Conservation (phyloP, 2,113 vertebrate species). For the Pterocles gutturalis region DNA sequence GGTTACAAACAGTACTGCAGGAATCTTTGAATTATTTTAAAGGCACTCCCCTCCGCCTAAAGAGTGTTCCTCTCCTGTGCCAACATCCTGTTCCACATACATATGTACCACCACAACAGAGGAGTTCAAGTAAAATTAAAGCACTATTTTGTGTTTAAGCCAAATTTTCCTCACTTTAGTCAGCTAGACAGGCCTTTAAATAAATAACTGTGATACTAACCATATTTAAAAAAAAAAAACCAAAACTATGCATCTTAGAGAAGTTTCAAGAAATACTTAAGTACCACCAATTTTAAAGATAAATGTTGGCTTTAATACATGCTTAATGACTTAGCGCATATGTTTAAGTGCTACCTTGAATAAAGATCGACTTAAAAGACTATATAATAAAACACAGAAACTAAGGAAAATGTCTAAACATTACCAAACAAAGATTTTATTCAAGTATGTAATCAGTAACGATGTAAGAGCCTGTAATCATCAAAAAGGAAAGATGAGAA, state of each 20-base stretch:
- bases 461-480: not conserved
- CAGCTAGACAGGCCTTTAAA: not conserved
- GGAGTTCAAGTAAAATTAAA: not conserved
- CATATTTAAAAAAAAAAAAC: not conserved
- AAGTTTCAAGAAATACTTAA: conserved; percentile 30
- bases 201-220: not conserved
- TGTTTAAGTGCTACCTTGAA: not conserved
- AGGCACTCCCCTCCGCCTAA: not conserved
- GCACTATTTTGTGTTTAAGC: not conserved
- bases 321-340: not conserved
- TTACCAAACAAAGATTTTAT: not conserved
- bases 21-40: not conserved
- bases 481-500: not conserved
- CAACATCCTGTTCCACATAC: not conserved
- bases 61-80: not conserved
- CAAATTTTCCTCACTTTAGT: not conserved
- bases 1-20: not conserved
- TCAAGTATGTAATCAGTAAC: not conserved
- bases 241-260: not conserved
- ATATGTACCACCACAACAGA: not conserved
- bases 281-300: not conserved
- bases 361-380: not conserved
- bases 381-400: not conserved
- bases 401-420: not conserved
- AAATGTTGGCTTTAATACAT: not conserved